phyloP scores from a whole-genome alignment of 2,797 vertebrate species.

The Schizopygopsis pylzovi region DNA sequence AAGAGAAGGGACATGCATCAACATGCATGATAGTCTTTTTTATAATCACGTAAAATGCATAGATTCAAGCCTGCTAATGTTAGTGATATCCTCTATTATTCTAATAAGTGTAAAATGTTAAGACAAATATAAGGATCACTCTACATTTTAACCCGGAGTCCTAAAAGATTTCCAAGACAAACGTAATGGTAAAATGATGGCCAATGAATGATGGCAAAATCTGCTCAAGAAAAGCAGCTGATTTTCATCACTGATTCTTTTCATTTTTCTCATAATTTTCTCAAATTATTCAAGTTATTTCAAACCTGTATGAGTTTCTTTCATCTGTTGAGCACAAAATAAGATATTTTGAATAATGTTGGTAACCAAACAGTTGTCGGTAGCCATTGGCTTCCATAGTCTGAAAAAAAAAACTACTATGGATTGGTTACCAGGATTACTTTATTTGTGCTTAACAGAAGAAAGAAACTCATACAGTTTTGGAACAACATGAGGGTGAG shows the following conservation, averaged over 20 bases:
- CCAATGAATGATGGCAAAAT: not conserved
- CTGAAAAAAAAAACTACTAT: not conserved
- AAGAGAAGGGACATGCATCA: too few species aligned
- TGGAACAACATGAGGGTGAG: not conserved
- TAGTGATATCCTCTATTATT: not conserved
- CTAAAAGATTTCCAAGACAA: not conserved
- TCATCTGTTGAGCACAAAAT: not conserved
- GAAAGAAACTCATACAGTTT: not conserved
- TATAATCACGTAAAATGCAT: not conserved
- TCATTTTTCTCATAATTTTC: not conserved
- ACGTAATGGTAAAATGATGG: not conserved
- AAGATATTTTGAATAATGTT: not conserved
- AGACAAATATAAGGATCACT: not conserved
- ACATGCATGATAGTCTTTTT: not conserved
- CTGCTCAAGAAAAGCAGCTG: not conserved
- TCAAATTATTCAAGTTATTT: not conserved
- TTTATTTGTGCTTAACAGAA: not conserved
- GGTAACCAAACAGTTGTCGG: not conserved
- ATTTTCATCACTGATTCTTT: not conserved
- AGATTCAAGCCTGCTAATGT: not conserved
- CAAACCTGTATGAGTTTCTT: not conserved
- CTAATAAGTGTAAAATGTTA: not conserved
- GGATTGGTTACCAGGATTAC: not conserved
- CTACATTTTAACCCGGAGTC: not conserved
- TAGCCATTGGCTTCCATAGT: not conserved